phyloP scores from a whole-genome alignment of 2,888 invertebrate species.

The Sphecodes monilicornis region DNA sequence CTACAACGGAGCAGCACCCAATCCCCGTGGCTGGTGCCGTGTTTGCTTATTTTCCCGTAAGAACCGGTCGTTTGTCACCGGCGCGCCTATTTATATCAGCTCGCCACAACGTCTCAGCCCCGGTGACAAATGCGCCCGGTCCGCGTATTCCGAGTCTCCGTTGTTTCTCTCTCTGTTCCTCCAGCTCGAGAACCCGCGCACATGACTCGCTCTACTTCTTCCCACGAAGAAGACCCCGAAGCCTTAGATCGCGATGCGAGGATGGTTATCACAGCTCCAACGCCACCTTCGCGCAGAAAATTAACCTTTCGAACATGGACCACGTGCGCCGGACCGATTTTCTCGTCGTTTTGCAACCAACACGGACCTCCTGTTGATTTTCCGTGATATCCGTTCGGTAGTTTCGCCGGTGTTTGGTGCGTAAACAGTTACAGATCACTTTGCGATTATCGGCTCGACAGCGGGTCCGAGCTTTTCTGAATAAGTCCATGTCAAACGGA shows the following conservation, averaged over 20 bases:
- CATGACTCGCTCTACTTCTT: slow-evolving; percentile 15
- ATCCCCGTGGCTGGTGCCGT: slow-evolving; percentile 50
- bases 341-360: not conserved
- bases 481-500: not conserved
- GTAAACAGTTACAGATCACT: not conserved
- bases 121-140: slow-evolving; percentile 79
- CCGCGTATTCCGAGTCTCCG: slow-evolving; percentile 69
- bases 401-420: not conserved
- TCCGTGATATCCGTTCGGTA: not conserved
- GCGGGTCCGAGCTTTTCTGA: not conserved
- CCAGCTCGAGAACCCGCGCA: not conserved
- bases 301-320: slow-evolving; percentile 33
- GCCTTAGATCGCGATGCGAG: slow-evolving; percentile 9
- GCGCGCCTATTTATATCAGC: slow-evolving; percentile 80
- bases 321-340: not conserved
- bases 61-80: slow-evolving; percentile 81
- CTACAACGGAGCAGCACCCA: slow-evolving; percentile 51
- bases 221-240: slow-evolving; percentile 6
- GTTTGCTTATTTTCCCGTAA: slow-evolving; percentile 81
- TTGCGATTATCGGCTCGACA: not conserved
- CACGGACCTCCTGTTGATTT: not conserved
- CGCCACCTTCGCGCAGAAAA: not conserved
- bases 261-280: slow-evolving; percentile 30
- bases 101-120: slow-evolving; percentile 67
- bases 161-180: slow-evolving; percentile 26